Percentiles rank a stretch among this genome's conserved stretches.
These are phyloP conservation scores for Pipistrellus nathusii DNA, from an alignment of 2,797 vertebrate genomes.

Conservation along the genomic window DNA sequence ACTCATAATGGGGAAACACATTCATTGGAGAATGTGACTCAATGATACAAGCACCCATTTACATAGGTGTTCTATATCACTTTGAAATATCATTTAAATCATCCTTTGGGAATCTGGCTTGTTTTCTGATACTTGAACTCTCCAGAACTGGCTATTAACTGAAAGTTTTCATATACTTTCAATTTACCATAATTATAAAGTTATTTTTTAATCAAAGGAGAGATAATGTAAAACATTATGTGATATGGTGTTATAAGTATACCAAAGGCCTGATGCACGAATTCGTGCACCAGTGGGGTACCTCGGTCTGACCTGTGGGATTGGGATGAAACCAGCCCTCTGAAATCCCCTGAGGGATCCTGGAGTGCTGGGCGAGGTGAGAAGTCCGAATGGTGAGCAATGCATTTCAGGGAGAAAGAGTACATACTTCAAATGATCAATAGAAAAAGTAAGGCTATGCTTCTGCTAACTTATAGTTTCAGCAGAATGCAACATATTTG, in stretches of 20 bases:
- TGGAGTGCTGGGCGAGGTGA: neutral
- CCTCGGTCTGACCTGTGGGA: no score
- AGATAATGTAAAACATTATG: neutral
- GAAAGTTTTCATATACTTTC: neutral
- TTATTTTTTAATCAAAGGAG: neutral
- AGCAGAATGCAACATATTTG: neutral
- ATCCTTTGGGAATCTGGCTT: neutral
- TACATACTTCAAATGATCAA: neutral
- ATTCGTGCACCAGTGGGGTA: no score
- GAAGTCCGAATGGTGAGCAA: neutral
- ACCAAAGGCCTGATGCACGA: neutral
- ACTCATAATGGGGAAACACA: accelerated
- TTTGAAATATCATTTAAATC: neutral
- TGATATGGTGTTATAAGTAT: neutral
- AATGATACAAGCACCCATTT: neutral
- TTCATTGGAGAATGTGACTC: neutral
- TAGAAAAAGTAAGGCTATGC: neutral
- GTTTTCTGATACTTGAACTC: neutral
- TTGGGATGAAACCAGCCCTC: no score
- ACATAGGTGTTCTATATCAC: neutral
- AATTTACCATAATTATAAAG: neutral
- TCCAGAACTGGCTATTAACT: neutral
- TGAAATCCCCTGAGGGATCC: no score
- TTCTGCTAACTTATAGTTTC: neutral
- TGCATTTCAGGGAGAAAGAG: neutral